phyloP scores from a whole-genome alignment of 2,888 invertebrate species.

The Crossocerus cetratus region DNA sequence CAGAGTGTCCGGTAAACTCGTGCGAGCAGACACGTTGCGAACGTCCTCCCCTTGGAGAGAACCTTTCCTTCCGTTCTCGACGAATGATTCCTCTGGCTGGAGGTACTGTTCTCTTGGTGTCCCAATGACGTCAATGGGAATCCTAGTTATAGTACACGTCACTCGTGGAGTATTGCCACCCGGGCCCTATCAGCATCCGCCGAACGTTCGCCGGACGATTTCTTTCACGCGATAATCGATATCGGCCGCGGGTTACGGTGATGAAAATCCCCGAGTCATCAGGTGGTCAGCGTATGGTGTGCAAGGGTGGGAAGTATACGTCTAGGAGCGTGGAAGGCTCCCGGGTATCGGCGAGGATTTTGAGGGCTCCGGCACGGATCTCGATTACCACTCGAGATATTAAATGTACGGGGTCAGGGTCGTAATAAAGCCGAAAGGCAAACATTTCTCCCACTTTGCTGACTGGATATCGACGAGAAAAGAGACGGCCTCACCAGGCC shows the following conservation, averaged over 20 bases:
- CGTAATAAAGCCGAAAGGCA: conserved; percentile 51
- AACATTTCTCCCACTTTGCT: conserved; percentile 39
- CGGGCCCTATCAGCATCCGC: conserved; percentile 8
- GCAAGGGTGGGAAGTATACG: neutral
- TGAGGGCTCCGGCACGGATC: conserved; percentile 9
- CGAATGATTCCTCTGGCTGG: neutral
- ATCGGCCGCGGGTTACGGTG: neutral
- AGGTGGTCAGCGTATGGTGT: neutral
- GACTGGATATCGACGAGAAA: conserved; percentile 28
- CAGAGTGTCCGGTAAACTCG: neutral
- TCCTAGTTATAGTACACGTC: conserved; percentile 35
- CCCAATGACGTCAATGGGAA: conserved; percentile 44
- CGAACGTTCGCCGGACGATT: too few relatives aligned
- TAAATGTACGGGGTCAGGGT: conserved; percentile 57
- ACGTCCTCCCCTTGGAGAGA: neutral
- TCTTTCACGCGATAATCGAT: conserved; percentile 7
- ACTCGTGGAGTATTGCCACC: conserved; percentile 37
- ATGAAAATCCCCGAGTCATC: neutral
- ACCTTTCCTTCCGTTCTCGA: neutral
- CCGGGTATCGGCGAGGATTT: neutral
- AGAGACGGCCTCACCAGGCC: conserved; percentile 9
- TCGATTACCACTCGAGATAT: conserved; percentile 28
- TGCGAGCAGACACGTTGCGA: neutral
- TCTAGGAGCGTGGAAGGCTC: too few relatives aligned
- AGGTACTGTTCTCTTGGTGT: conserved; percentile 11